Base-by-base conservation (phyloP, 1,140 invertebrate genomes). In the Venturia canescens region DNA sequence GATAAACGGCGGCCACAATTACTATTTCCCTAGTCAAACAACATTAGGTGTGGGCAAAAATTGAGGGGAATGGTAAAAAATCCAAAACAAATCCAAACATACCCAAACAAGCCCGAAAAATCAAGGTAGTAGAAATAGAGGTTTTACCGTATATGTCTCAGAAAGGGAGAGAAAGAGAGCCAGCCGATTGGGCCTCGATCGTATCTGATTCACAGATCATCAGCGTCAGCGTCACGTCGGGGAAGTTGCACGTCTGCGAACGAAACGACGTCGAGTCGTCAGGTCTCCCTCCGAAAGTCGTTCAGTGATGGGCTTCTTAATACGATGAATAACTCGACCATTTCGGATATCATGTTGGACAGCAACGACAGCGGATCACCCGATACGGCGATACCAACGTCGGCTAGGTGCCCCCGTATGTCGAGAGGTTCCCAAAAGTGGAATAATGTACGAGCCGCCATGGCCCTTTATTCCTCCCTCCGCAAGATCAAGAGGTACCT, bases 401-500 rank as follows among this genome's bases (percentile, higher is more conserved):
- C 85, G 7, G 84, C 86, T 21, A 88, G 86, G 70, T 82, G 87
- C 63, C 85, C 89, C 50, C 88, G 89, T 83, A 90, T 84, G 82
- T 92, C 94, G 88, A 93, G 94, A 89, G 94, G 95, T 82, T 94
- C 95, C 87, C 95, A 96, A 92, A 96, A 95, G 88, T 97, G 96
- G 96, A 95, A 95, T 92, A 96, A 96, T 92, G 93, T 97, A 81
- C 93, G 95, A 88, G 96, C 96, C 85, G 96, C 96, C 86, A 96
- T 97, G 95, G 95, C 96, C 85, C 96, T 96, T 93, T 97, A 97
- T 94, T 95, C 96, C 92, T 95, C 96, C 85, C 94, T 97, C 87
- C 94, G 96, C 92, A 96, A 96, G 93, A 97, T 97, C 92, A 96
- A 96, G 95, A 97, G 96, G 96, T 96, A 94, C 86, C 90, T 87